Evolutionary conservation across 2,888 invertebrate species (phyloP).

Genomic region (Corbicula japonica): DNA sequence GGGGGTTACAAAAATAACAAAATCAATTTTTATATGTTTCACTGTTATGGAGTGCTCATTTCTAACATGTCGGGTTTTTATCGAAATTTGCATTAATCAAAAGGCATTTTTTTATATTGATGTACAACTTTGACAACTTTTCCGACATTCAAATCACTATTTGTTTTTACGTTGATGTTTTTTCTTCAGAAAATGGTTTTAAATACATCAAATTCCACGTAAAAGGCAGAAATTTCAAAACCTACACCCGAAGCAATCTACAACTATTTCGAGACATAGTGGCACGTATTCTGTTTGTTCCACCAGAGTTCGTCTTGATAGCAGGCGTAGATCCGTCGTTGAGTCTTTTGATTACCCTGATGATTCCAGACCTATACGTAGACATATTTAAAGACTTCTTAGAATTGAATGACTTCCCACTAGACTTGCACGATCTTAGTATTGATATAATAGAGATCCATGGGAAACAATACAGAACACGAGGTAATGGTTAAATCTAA

Average conservation of each 20-base stretch:
- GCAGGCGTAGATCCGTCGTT: slow-evolving; percentile 54
- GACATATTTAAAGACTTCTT: slow-evolving; percentile 22
- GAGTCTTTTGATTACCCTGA: slow-evolving; percentile 49
- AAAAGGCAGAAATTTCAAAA: slow-evolving; percentile 22
- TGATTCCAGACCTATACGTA: slow-evolving; percentile 42
- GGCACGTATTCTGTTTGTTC: slow-evolving; percentile 31
- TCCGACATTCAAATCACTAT: too few species aligned
- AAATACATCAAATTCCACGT: slow-evolving; percentile 34
- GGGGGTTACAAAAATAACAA: too few species aligned
- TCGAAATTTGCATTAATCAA: too few species aligned
- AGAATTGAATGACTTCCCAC: neutral
- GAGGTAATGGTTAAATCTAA: too few species aligned
- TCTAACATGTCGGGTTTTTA: too few species aligned
- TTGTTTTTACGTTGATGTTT: too few species aligned
- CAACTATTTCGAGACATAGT: neutral
- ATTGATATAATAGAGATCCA: slow-evolving; percentile 33
- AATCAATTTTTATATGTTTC: too few species aligned
- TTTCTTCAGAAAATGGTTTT: slow-evolving; percentile 45
- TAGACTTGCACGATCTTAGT: slow-evolving; percentile 28
- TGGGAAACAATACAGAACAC: too few species aligned
- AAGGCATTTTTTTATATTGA: too few species aligned
- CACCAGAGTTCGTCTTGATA: slow-evolving; percentile 32
- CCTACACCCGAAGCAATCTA: slow-evolving; percentile 14
- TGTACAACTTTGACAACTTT: too few species aligned
- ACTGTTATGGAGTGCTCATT: too few species aligned